phyloP scores from a whole-genome alignment of 2,888 invertebrate genomes.

The Drosophila birchii region DNA sequence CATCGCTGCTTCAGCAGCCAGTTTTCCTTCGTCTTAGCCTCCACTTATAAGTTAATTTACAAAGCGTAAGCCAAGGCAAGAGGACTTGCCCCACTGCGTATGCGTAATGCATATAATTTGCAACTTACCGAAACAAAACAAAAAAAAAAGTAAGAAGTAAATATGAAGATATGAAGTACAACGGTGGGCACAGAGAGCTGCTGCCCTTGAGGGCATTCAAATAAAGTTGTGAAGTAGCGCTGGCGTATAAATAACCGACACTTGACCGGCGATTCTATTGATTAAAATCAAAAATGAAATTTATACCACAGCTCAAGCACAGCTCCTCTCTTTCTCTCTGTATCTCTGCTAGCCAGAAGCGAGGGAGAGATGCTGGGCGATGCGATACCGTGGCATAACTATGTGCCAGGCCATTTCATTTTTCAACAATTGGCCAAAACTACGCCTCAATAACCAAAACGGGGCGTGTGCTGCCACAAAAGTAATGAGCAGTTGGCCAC shows the following conservation, averaged over 20 bases:
- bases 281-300: conserved; percentile 71
- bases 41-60: conserved; percentile 74
- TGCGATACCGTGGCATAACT: conserved; percentile 61
- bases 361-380: conserved; percentile 33
- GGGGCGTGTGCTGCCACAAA: conserved; percentile 63
- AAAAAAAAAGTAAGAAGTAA: conserved; percentile 1
- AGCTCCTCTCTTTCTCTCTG: conserved; percentile 9
- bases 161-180: conserved; percentile 8
- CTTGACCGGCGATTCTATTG: conserved; percentile 61
- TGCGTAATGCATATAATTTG: conserved; percentile 79
- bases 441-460: conserved; percentile 70
- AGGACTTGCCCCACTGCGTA: conserved; percentile 46
- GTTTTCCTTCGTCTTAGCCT: conserved; percentile 3
- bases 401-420: conserved; percentile 79
- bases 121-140: conserved; percentile 28
- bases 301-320: conserved; percentile 39
- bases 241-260: conserved; percentile 74
- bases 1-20: conserved; percentile 18
- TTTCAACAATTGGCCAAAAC: conserved; percentile 77
- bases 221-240: conserved; percentile 79
- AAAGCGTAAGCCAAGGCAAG: conserved; percentile 9
- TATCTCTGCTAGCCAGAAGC: conserved; percentile 65
- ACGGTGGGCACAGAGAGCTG: conserved; percentile 15
- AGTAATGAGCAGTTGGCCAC: conserved; percentile 80
- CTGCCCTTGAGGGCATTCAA: conserved; percentile 57